Evolutionary conservation across 2,888 invertebrate genomes (phyloP), one percentile per base, ranked within the genome.

Genomic region (Lucinisca nassula): DNA sequence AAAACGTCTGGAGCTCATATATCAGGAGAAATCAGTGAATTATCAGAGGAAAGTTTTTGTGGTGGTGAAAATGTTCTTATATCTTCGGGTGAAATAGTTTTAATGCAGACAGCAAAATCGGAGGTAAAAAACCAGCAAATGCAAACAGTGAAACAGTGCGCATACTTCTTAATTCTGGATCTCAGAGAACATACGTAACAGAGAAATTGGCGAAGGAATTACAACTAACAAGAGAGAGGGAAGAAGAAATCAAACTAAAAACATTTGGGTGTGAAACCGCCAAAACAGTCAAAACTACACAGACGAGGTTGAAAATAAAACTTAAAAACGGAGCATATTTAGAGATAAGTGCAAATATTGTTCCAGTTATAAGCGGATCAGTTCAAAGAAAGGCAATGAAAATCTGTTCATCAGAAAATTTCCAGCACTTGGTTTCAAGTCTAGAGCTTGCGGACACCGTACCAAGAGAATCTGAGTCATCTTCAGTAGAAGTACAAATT

Each of bases 121-220:
- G 77, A 21, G 61, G 74, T n/a, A 79, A 51, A 24, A 74, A 74
- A 37, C 79, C 45, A 74, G 30, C 27, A 24, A 79, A 21, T 32
- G 35, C 17, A 2, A 21, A 49, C n/a, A 3, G 38, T 37, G 37
- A 40, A 27, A 38, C 3, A 6, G 32, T 51, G 0, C 40, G 79
- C 0, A 21, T 84, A 35, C 49, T 79, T 6, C 14, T 84, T 51
- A 79, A 84, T 37, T 84, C 74, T 14, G 79, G 84, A 6, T 85
- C 81, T 30, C 85, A 78, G 8, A 37, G 85, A 35, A 82, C 70
- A 30, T 78, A 82, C 37, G 51, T 82, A 27, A 61, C 58, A 21
- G 24, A 79, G 40, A 37, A n/a, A 30, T 37, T 79, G n/a, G 84
- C 79, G 14, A 24, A 37, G 21, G 27, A 10, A 2, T 27, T 75